Conservation (phyloP, 2,888 invertebrate species). For the Nesidiocoris tenuis region DNA sequence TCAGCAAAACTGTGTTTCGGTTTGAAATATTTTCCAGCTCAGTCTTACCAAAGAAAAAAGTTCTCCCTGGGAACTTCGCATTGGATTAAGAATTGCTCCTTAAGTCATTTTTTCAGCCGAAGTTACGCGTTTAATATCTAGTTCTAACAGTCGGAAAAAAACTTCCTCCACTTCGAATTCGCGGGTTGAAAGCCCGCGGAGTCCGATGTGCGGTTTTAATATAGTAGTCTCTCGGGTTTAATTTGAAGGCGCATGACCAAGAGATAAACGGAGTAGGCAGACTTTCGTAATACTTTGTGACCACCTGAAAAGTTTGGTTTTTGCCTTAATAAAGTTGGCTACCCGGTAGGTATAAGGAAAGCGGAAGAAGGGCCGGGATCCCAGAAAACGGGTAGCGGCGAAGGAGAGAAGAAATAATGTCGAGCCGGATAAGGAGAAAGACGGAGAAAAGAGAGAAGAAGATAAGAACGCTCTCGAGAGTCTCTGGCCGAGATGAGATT, state of each 20-base stretch:
- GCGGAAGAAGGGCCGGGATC: background rate
- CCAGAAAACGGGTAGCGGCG: conserved; percentile 6
- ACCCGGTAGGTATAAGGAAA: background rate
- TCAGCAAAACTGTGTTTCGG: background rate
- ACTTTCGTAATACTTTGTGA: conserved; percentile 40
- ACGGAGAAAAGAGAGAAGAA: conserved; percentile 1
- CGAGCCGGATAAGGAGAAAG: background rate
- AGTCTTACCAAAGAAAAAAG: background rate
- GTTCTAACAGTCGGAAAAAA: conserved; percentile 20
- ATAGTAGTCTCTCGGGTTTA: conserved; percentile 38
- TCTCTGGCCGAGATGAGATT: conserved; percentile 35
- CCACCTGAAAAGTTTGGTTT: conserved; percentile 37
- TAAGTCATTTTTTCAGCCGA: background rate
- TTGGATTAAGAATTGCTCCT: background rate
- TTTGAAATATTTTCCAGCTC: background rate
- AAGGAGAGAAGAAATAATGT: background rate
- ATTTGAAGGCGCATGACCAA: conserved; percentile 39
- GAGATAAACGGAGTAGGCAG: conserved; percentile 39
- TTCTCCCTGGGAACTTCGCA: background rate
- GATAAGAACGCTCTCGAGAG: conserved; percentile 33
- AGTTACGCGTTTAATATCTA: conserved; percentile 37
- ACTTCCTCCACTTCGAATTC: conserved; percentile 22
- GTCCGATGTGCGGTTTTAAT: conserved; percentile 36
- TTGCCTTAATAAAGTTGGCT: background rate
- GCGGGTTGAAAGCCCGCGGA: conserved; percentile 9